Evolutionary conservation across 2,888 invertebrate genomes (phyloP), one percentile per base, ranked within the genome.

Genomic region (Dendrolimus pini): DNA sequence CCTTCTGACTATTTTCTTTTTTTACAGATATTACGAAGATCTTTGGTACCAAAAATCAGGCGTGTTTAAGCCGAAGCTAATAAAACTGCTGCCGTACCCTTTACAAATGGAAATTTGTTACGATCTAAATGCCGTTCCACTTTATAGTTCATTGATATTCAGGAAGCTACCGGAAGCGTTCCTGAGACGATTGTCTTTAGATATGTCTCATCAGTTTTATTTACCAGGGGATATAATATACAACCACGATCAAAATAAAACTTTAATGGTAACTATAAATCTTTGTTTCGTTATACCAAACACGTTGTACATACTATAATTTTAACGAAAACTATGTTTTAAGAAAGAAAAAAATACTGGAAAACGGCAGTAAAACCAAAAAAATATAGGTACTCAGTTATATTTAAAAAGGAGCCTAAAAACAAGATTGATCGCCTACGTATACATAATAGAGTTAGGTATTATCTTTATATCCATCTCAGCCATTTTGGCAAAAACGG

Each of bases 1-100:
- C 3, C 3, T 30, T 30, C 30, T 30, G 3, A 30, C 30, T 3
- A 6, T 30, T 30, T 3, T 30, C 3, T 30, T 30, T 30, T 0
- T 55, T 66, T 62, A 47, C 55, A 89, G 89, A 60, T 92, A 92
- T 71, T 92, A 92, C 62, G 82, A 91, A 72, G 87, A 89, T 65
- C 77, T 92, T 9, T 92, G 92, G 92, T 84, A 86, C 61, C 88
- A 91, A 71, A 90, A 92, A 66, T 87, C 89, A 0, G 91, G 92
- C 30, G 89, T 92, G 13, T 84, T 86, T 57, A 80, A 88, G 58
- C 85, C 91, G 2, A 83, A 85, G 61, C 66, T 90, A 30, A 74
- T 92, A 54, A 68, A 72, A 41, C 62, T 88, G 2, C 70, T 92
- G 13, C 92, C 92, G 0, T 78, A 78, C 65, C 89, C 92, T 54